phyloP scores from a whole-genome alignment of 2,888 invertebrate genomes.

The Carpatolechia fugitivella region DNA sequence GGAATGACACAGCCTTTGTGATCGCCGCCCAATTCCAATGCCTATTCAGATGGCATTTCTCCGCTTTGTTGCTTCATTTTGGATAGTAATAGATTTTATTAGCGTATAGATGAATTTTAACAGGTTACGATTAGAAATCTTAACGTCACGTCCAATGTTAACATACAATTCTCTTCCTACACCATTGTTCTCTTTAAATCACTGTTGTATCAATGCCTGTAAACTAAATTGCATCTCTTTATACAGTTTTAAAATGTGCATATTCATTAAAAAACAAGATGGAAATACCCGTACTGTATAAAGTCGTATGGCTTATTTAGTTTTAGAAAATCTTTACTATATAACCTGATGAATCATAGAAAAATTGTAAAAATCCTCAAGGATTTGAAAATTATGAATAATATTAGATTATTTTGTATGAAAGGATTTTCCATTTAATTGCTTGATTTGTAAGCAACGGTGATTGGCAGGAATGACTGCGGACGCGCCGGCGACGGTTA shows the following conservation, averaged over 20 bases:
- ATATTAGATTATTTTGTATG: no score
- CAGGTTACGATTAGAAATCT: constrained; percentile 58
- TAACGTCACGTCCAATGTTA: constrained; percentile 20
- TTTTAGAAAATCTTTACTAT: no score
- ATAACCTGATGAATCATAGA: no score
- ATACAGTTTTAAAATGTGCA: no score
- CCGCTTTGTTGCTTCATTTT: constrained; percentile 77
- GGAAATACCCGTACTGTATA: no score
- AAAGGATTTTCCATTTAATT: not conserved
- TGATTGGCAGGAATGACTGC: constrained; percentile 32
- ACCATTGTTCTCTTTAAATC: not conserved
- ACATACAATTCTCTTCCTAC: not conserved
- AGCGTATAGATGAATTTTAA: constrained; percentile 67
- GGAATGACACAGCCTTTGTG: constrained; percentile 77
- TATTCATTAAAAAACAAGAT: no score
- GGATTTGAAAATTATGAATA: no score
- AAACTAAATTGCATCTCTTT: not conserved
- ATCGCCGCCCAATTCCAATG: constrained; percentile 78
- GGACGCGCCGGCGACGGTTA: constrained; percentile 45
- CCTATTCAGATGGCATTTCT: constrained; percentile 79
- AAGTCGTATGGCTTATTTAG: no score
- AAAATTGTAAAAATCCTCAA: no score
- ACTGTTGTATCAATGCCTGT: not conserved
- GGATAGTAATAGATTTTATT: constrained; percentile 77
- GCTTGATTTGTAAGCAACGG: constrained; percentile 48